phyloP scores from a whole-genome alignment of 2,888 invertebrate genomes.

The Calameuta filiformis region DNA sequence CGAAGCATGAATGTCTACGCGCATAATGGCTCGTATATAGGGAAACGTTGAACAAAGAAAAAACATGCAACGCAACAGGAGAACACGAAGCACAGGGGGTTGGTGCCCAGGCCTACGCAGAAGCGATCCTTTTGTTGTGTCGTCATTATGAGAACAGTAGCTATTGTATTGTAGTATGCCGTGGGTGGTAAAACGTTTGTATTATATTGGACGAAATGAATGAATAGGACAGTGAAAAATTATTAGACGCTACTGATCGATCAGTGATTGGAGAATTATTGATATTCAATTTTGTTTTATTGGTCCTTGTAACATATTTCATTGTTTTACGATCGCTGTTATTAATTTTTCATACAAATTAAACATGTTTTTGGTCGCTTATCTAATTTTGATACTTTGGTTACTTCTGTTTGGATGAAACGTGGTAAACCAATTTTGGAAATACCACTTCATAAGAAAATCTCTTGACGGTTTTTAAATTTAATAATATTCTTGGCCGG shows the following conservation, averaged over 20 bases:
- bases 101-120: slow-evolving; percentile 16
- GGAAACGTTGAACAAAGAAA: slow-evolving; percentile 61
- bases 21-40: slow-evolving; percentile 37
- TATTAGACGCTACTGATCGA: neutral
- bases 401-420: neutral
- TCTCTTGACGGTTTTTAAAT: neutral
- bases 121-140: neutral
- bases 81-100: slow-evolving; percentile 49
- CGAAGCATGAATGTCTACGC: slow-evolving; percentile 4
- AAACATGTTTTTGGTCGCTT: neutral
- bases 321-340: neutral
- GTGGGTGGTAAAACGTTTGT: neutral
- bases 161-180: neutral
- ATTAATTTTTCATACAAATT: neutral
- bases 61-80: slow-evolving; percentile 61
- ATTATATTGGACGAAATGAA: neutral
- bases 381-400: neutral
- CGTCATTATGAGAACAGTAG: neutral
- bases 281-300: neutral
- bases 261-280: neutral
- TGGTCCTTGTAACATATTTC: neutral
- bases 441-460: neutral
- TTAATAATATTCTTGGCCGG: neutral
- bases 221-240: neutral
- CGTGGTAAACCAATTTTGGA: neutral